Evolutionary conservation across 2,888 invertebrate species (phyloP).

Genomic region (Baccha elongata): DNA sequence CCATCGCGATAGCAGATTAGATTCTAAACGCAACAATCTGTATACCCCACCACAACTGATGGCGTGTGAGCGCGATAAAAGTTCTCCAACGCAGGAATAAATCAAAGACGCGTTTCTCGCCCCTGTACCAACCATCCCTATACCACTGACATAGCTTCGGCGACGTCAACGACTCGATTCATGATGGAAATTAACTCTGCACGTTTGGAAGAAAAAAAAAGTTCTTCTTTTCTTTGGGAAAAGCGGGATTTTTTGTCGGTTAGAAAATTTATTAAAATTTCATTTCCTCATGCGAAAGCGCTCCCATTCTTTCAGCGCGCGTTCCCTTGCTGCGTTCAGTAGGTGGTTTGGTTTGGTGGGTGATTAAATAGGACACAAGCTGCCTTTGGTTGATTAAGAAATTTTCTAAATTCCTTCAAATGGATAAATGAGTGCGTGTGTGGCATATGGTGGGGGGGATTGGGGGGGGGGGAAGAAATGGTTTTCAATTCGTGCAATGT

Average conservation of each 20-base stretch:
- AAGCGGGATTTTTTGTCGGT: constrained; percentile 44
- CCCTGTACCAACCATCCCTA: constrained; percentile 5
- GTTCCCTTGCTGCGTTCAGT: background rate
- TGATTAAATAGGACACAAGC: constrained; percentile 54
- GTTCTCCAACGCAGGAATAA: constrained; percentile 63
- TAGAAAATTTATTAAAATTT: constrained; percentile 67
- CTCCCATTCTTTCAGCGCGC: constrained; percentile 10
- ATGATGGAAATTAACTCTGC: constrained; percentile 56
- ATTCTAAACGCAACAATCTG: constrained; percentile 66
- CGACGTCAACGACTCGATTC: constrained; percentile 37
- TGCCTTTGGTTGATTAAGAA: constrained; percentile 62
- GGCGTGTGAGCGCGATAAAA: constrained; percentile 66
- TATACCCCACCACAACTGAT: constrained; percentile 31
- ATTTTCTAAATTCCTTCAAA: constrained; percentile 52
- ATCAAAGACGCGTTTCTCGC: constrained; percentile 48
- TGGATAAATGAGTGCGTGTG: constrained; percentile 48
- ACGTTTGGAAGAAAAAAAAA: constrained; percentile 22
- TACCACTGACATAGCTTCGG: background rate
- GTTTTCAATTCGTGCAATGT: constrained; percentile 39
- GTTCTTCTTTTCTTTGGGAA: constrained; percentile 55
- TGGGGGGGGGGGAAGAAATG: background rate
- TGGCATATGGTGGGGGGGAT: background rate
- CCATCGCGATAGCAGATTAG: constrained; percentile 58
- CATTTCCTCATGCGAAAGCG: constrained; percentile 58
- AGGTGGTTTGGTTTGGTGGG: constrained; percentile 13